Percentiles rank a stretch among this genome's conserved stretches.
Conservation (phyloP, 2,113 vertebrate genomes). For the Panthera tigris region DNA sequence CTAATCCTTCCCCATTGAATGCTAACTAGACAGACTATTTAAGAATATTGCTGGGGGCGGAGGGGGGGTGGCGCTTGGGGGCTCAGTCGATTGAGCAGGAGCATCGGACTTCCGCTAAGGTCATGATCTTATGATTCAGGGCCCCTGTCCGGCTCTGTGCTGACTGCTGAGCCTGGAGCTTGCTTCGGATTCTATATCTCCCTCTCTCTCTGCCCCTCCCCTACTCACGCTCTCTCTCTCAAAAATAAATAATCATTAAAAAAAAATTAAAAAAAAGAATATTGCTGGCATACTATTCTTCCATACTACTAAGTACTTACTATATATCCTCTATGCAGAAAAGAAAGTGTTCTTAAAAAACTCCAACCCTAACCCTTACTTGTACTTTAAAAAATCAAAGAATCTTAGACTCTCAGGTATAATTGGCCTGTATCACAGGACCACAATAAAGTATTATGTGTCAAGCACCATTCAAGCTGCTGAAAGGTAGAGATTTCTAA, state of each 20-base stretch:
- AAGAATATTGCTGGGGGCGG: not conserved
- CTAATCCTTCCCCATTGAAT: not conserved
- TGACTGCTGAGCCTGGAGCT: too few species aligned
- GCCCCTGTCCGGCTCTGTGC: too few species aligned
- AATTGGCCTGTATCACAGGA: not conserved
- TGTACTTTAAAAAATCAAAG: not conserved
- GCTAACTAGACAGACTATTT: not conserved
- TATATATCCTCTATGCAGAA: not conserved
- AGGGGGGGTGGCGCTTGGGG: too few species aligned
- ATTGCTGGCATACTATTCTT: not conserved
- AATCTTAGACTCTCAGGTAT: not conserved
- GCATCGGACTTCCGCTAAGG: too few species aligned
- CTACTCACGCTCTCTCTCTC: too few species aligned
- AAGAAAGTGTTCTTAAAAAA: not conserved
- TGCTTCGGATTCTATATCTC: too few species aligned
- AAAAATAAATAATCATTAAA: too few species aligned
- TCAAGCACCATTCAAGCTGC: not conserved
- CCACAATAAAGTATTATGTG: not conserved
- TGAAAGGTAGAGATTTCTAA: not conserved
- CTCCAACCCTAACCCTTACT: not conserved
- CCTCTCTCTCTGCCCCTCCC: too few species aligned
- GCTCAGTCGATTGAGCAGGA: too few species aligned
- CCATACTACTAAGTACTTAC: not conserved
- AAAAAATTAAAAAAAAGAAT: not conserved
- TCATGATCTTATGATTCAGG: too few species aligned